phyloP scores from a whole-genome alignment of 2,797 vertebrate genomes.

The Sebastes steindachneri region DNA sequence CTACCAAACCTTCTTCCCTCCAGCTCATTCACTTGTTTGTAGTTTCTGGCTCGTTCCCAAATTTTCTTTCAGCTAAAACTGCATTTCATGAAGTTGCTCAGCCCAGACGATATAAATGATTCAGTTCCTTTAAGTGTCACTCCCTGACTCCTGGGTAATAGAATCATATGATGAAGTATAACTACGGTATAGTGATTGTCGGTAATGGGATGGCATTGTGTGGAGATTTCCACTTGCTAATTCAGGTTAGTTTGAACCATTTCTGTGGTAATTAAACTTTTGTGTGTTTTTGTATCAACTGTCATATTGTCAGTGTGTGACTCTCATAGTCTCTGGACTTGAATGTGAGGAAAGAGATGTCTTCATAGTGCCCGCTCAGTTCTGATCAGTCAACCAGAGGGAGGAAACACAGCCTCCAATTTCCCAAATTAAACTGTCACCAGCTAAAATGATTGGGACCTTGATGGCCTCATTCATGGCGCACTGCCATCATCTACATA shows the following conservation, averaged over 20 bases:
- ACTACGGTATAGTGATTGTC: background rate
- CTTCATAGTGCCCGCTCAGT: conserved; percentile 4
- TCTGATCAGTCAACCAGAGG: conserved; percentile 14
- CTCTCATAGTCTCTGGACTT: background rate
- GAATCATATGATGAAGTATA: background rate
- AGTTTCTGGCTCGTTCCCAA: conserved; percentile 8
- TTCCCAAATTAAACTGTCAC: conserved; percentile 64
- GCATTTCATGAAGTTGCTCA: conserved; percentile 8
- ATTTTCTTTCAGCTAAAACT: conserved; percentile 11
- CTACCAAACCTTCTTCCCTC: background rate
- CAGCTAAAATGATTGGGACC: conserved; percentile 45
- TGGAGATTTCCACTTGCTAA: background rate
- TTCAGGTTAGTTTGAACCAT: background rate
- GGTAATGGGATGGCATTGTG: background rate
- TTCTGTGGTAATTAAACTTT: background rate
- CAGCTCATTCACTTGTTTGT: conserved; percentile 26
- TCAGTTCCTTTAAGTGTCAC: background rate
- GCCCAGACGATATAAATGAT: background rate
- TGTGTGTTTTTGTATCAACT: background rate
- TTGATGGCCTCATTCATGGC: conserved; percentile 42
- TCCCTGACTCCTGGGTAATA: background rate
- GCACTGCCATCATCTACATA: conserved; percentile 19
- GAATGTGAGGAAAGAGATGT: conserved; percentile 5
- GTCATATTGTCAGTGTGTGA: background rate
- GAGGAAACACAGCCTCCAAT: conserved; percentile 43